Evolutionary conservation across 37 sponge, comb jelly and placozoan genomes (phyloP).

Genomic region (Geodia barretti): DNA sequence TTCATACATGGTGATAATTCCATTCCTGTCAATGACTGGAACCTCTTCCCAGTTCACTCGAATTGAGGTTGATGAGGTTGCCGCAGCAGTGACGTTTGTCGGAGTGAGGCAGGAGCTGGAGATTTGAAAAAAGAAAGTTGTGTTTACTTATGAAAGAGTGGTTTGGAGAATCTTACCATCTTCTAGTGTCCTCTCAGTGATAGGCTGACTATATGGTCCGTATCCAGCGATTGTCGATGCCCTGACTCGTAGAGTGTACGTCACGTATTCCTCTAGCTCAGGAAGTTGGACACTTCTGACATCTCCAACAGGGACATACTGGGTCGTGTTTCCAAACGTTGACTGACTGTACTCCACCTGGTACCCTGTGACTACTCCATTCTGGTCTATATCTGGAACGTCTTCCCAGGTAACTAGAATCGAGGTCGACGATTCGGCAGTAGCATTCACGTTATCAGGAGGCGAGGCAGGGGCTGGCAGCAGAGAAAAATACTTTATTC

Average conservation of each 20-base stretch:
- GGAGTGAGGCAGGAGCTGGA: conserved; percentile 16
- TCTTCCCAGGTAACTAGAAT: conserved; percentile 29
- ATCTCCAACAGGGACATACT: not conserved
- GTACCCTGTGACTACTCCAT: conserved; percentile 37
- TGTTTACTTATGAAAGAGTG: not conserved
- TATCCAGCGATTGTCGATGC: not conserved
- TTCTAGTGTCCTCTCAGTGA: conserved; percentile 14
- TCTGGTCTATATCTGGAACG: conserved; percentile 7
- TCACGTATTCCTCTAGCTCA: not conserved
- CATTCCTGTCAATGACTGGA: conserved; percentile 5
- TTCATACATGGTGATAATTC: conserved; percentile 8
- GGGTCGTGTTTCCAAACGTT: not conserved
- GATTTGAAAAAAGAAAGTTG: not conserved
- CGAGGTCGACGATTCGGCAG: not conserved
- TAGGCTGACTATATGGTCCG: not conserved
- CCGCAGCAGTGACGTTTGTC: conserved; percentile 9
- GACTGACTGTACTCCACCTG: not conserved
- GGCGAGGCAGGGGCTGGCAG: not conserved
- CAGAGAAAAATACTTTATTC: no score
- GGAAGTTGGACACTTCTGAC: not conserved
- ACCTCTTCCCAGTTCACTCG: conserved; percentile 5
- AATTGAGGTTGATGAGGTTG: not conserved
- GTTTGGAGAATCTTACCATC: conserved; percentile 8
- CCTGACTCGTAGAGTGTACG: not conserved
- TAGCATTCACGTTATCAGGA: conserved; percentile 10